Base-by-base conservation (phyloP, 2,888 invertebrate species). In the Orchesella flavescens region DNA sequence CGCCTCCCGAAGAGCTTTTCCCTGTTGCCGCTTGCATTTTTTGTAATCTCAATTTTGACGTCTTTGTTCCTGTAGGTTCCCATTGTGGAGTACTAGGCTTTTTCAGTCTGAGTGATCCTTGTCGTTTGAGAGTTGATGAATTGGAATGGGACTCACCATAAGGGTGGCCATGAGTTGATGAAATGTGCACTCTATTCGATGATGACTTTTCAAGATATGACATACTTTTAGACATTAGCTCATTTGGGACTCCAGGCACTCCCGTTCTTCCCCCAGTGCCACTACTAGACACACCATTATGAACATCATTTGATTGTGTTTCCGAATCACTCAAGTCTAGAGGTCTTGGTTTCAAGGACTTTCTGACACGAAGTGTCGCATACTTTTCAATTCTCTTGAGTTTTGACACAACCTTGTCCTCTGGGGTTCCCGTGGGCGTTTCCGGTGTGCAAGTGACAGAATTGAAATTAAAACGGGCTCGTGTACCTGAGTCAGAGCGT, bases 211-310 rank as follows among this genome's bases (percentile, higher is more conserved):
- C 88, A 23, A 88, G 83, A 59, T 84, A 87, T 7, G 87, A 86
- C 87, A 88, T 87, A 68, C 88, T 88, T 77, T 88, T 88, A 10
- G 87, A 82, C 88, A 88, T 88, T 5, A 87, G 53, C n/a, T 87
- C 87, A 12, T 69, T 73, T 12, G 85, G 73, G 21, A 71, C 76
- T 24, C 80, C 82, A 34, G 86, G 83, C 65, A 57, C 75, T 13
- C 84, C 84, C n/a, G 71, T 76, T 69, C 63, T 71, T 63, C 59
- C 59, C 53, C 75, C 71, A 19, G 63, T 13, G 19, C 59, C 34
- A 61, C 55, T 65, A 55, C 66, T 78, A 63, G 61, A 17, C 12
- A 17, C 24, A 12, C 49, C 61, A 49, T n/a, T 71, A 13, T 17
- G 71, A 1, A 53, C 44, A 44, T 76, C 72, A 34, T 24, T 65